Base-by-base conservation (phyloP, 1,140 invertebrate genomes). In the Cyclargus thomasi region DNA sequence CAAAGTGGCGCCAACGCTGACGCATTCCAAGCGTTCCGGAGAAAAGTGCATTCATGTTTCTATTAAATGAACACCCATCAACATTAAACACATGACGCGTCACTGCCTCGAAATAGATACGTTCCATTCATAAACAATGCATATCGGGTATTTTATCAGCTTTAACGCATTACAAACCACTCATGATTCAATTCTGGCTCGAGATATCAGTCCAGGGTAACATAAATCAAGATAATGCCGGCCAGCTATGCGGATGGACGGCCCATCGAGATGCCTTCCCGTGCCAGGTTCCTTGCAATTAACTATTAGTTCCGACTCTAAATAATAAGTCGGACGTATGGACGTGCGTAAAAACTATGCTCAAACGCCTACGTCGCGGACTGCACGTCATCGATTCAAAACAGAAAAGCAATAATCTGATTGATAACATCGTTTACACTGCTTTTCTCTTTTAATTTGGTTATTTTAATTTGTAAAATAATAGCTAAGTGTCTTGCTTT, bases 171-270 rank as follows among this genome's bases (percentile, higher is more conserved):
- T 83, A 80, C 77, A 71, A 84, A 75, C 72, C 76, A 80, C 74
- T 79, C 68, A 69, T 71, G 72, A 82, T 69, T 74, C 70, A 74
- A 73, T 79, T 82, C 74, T 82, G 76, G 73, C 70, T 74, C 75
- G 66, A 66, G 74, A 75, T 73, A 75, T 73, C 73, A 72, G 77
- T 77, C 80, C 74, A 71, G 73, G 70, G 74, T 69, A 68, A 81
- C 68, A 86, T 89, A 82, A 83, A 83, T 89, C 83, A 86, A 83
- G 85, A 89, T 89, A 87, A 82, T 74, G 78, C 80, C 74, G 76
- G 69, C 65, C 72, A 81, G 83, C 79, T 83, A 86, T 88, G 86
- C 82, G 82, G 80, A 87, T 85, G 82, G 73, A 63, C 65, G 63
- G 71, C 77, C 77, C 39, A 85, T 86, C 83, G 82, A 89, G 83